Evolutionary conservation across 2,113 vertebrate genomes (phyloP).

Genomic region (Psilopogon haemacephalus): DNA sequence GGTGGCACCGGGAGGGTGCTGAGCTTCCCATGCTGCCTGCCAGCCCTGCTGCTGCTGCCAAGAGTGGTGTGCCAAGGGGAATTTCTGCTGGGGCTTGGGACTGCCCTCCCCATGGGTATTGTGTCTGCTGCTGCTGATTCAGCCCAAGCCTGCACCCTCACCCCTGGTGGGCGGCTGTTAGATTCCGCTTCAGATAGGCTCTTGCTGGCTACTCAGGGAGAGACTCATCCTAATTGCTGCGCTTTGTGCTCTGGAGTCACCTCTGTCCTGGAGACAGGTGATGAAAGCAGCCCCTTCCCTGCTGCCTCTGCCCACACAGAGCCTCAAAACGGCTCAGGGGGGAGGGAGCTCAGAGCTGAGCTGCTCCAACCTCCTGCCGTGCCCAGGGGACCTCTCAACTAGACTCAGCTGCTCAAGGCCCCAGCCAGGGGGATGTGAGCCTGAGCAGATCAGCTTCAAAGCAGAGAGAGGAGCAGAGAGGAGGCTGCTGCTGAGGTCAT

Average conservation of each 20-base stretch:
- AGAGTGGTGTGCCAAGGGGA: slow-evolving; percentile 33
- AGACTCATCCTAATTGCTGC: background rate
- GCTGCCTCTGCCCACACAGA: too few relatives aligned
- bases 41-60: background rate
- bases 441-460: too few relatives aligned
- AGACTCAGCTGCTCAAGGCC: too few relatives aligned
- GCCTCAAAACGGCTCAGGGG: too few relatives aligned
- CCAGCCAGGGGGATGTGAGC: too few relatives aligned
- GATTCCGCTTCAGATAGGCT: slow-evolving; percentile 43
- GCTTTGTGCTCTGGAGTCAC: slow-evolving; percentile 15
- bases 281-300: background rate
- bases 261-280: background rate
- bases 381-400: too few relatives aligned
- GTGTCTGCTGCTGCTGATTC: slow-evolving; percentile 53
- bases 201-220: slow-evolving; percentile 24
- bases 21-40: slow-evolving; percentile 42
- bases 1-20: background rate
- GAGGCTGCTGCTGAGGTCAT: too few relatives aligned
- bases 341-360: too few relatives aligned
- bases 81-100: slow-evolving; percentile 50
- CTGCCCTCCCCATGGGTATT: slow-evolving; percentile 15
- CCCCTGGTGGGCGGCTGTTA: slow-evolving; percentile 59
- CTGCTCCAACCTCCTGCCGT: too few relatives aligned
- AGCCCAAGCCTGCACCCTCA: background rate
- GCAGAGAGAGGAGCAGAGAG: too few relatives aligned